phyloP scores from a whole-genome alignment of 1,140 invertebrate species.

The Oedothorax gibbosus region DNA sequence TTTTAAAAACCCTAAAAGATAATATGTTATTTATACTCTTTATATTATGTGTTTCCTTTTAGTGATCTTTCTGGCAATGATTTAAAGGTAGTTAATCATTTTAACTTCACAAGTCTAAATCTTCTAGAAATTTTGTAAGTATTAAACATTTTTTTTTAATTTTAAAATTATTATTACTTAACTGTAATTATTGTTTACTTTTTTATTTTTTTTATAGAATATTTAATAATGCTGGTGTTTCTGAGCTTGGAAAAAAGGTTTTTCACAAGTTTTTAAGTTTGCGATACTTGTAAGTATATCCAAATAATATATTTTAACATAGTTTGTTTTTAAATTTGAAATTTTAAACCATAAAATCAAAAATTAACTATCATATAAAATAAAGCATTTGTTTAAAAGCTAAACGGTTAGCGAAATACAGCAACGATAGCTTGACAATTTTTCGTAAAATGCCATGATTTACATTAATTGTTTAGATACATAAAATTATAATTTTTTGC shows the following conservation, averaged over 20 bases:
- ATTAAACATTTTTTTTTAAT: background rate
- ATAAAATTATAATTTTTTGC: too few relatives aligned
- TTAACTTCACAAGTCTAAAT: background rate
- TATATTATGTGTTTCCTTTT: background rate
- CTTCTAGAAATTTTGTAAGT: slow-evolving; percentile 34
- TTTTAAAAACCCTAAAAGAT: too few relatives aligned
- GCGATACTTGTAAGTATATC: slow-evolving; percentile 22
- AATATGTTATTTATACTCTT: too few relatives aligned
- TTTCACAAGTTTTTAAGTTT: slow-evolving; percentile 34
- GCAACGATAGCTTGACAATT: too few relatives aligned
- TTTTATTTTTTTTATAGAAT: slow-evolving; percentile 10
- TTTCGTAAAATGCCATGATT: too few relatives aligned
- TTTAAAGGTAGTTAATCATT: background rate
- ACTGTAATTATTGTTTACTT: background rate
- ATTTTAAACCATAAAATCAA: too few relatives aligned
- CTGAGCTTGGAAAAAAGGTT: slow-evolving; percentile 24
- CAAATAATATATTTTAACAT: too few relatives aligned
- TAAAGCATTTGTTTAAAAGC: too few relatives aligned
- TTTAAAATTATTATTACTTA: background rate
- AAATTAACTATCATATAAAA: too few relatives aligned
- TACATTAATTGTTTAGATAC: too few relatives aligned
- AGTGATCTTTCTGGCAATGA: slow-evolving; percentile 37
- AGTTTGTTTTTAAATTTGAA: too few relatives aligned
- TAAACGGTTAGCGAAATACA: too few relatives aligned
- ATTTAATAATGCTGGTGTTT: slow-evolving; percentile 25